phyloP scores from a whole-genome alignment of 2,888 invertebrate genomes.

The Camptogramma bilineatum region DNA sequence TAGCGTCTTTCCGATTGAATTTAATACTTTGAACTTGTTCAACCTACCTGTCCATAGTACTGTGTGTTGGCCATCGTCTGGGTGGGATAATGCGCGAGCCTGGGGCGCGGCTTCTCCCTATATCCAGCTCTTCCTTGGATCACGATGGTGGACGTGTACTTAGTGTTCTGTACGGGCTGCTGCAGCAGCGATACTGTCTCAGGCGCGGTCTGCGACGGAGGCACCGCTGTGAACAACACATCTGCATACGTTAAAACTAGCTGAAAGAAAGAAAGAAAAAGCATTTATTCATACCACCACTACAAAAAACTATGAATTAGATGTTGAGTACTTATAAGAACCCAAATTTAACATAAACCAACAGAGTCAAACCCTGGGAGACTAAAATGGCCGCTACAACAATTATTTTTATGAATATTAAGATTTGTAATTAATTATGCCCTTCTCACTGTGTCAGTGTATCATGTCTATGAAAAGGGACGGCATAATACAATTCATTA shows the following conservation, averaged over 20 bases:
- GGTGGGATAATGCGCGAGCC: slow-evolving; percentile 62
- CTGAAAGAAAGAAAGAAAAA: background rate
- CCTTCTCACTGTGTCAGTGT: no score
- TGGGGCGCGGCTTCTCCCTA: slow-evolving; percentile 67
- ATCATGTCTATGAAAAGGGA: no score
- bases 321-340: no score
- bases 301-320: no score
- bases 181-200: slow-evolving; percentile 81
- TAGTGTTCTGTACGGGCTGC: slow-evolving; percentile 71
- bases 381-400: no score
- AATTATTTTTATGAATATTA: no score
- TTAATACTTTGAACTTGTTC: background rate
- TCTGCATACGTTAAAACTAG: slow-evolving; percentile 26
- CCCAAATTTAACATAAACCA: no score
- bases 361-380: no score
- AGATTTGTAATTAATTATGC: no score
- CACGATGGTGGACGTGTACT: slow-evolving; percentile 70
- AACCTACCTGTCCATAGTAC: slow-evolving; percentile 55
- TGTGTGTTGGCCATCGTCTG: slow-evolving; percentile 51
- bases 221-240: slow-evolving; percentile 55
- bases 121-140: slow-evolving; percentile 71
- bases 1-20: no score
- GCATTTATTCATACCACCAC: no score
- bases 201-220: slow-evolving; percentile 81
- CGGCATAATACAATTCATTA: no score